phyloP scores from a whole-genome alignment of 2,797 vertebrate genomes.

The Cossypha dichroa region DNA sequence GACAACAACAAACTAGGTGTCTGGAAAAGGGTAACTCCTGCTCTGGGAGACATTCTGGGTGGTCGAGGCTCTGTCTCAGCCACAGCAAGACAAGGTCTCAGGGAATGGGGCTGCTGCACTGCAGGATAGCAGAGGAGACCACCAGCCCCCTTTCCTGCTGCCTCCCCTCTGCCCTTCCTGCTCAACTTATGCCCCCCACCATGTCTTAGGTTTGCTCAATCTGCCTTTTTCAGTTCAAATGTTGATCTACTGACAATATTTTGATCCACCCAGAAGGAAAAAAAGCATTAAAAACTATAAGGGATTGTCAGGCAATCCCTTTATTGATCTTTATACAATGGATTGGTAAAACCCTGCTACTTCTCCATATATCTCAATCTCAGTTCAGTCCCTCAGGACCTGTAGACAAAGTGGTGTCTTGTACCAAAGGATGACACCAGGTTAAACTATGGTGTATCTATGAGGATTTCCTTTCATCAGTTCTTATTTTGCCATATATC shows the following conservation, averaged over 20 bases:
- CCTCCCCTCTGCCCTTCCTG: not conserved
- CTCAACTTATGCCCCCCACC: accelerated
- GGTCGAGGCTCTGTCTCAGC: not conserved
- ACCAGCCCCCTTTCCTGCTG: not conserved
- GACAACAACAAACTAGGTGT: constrained; percentile 34
- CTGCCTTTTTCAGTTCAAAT: not conserved
- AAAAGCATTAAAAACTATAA: not conserved
- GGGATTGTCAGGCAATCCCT: not conserved
- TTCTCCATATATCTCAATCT: not conserved
- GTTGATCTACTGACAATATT: not conserved
- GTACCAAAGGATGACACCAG: not conserved
- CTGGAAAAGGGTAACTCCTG: constrained; percentile 4
- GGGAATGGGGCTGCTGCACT: not conserved
- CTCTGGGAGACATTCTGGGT: not conserved
- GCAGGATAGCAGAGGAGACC: accelerated
- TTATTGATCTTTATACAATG: not conserved
- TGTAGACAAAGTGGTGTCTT: not conserved
- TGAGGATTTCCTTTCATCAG: not conserved
- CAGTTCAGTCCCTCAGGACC: not conserved
- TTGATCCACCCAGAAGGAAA: not conserved
- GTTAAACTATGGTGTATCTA: not conserved
- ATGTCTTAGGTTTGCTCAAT: not conserved
- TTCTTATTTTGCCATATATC: not conserved
- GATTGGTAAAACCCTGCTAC: not conserved
- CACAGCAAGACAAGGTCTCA: not conserved